phyloP scores from a whole-genome alignment of 2,113 vertebrate genomes.

The Camelus bactrianus region DNA sequence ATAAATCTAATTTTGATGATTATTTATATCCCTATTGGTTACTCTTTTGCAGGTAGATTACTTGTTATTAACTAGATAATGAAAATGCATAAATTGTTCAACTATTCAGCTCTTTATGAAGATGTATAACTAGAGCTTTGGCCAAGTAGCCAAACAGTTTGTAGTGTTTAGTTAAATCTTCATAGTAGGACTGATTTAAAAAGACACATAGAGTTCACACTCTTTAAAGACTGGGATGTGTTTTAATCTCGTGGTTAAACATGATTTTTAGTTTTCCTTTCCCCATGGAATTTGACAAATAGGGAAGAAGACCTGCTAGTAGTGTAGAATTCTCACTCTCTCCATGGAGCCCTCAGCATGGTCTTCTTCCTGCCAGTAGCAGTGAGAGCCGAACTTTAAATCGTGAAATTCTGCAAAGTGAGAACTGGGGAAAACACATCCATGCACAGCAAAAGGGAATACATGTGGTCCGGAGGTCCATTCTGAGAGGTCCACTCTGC shows the following conservation, averaged over 20 bases:
- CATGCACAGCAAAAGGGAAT: background rate
- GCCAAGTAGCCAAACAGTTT: background rate
- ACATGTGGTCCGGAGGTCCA: background rate
- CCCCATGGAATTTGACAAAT: background rate
- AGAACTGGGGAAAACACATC: background rate
- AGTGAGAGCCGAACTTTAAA: background rate
- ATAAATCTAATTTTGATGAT: background rate
- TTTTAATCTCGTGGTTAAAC: background rate
- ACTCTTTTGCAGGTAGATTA: background rate
- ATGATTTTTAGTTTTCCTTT: conserved; percentile 14
- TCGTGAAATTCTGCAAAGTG: background rate
- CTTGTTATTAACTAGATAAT: background rate
- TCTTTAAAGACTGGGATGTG: background rate
- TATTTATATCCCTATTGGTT: background rate
- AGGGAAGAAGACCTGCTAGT: background rate
- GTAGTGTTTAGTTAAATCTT: background rate
- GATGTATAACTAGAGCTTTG: background rate
- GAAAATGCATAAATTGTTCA: background rate
- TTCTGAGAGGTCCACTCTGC: background rate
- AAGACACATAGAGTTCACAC: background rate
- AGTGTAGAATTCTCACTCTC: background rate
- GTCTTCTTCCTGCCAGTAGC: background rate
- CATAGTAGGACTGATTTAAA: background rate
- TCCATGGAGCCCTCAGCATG: background rate
- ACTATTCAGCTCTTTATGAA: background rate